These are phyloP conservation scores for Taenioides sp. DNA, from an alignment of 2,797 vertebrate genomes.

Conservation along the genomic window DNA sequence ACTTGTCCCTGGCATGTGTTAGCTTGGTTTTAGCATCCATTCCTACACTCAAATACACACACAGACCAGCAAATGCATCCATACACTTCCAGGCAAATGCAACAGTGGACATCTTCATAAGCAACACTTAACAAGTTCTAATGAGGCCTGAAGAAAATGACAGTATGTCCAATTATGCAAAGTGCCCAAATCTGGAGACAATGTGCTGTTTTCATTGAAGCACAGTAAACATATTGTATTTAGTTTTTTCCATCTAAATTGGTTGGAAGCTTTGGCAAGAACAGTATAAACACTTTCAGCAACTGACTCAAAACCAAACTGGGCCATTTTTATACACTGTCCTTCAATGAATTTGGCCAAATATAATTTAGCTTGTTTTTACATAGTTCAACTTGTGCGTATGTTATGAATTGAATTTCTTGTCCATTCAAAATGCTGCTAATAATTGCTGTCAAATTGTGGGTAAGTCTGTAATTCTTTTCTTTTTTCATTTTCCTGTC, in stretches of 20 bases:
- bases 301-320: conserved; percentile 43
- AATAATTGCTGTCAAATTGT: too few species aligned
- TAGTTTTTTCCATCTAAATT: conserved; percentile 44
- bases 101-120: conserved; percentile 31
- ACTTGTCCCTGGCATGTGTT: conserved; percentile 69
- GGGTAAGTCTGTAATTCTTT: background rate
- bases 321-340: background rate
- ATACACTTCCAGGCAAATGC: conserved; percentile 23
- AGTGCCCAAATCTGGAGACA: conserved; percentile 59
- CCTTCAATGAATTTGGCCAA: background rate
- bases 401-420: background rate
- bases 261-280: conserved; percentile 59
- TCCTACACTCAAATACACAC: conserved; percentile 58
- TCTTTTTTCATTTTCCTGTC: background rate
- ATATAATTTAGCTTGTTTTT: background rate
- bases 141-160: conserved; percentile 65
- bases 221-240: conserved; percentile 67
- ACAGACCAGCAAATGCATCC: conserved; percentile 26
- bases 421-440: too few species aligned
- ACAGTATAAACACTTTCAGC: conserved; percentile 48
- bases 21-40: conserved; percentile 60
- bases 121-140: conserved; percentile 51
- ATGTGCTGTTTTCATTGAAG: conserved; percentile 43
- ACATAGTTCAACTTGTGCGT: too few species aligned
- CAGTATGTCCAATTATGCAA: conserved; percentile 54